Evolutionary conservation across 2,888 invertebrate species (phyloP), one percentile per base, ranked within the genome.

Genomic region (Brenthis ino): DNA sequence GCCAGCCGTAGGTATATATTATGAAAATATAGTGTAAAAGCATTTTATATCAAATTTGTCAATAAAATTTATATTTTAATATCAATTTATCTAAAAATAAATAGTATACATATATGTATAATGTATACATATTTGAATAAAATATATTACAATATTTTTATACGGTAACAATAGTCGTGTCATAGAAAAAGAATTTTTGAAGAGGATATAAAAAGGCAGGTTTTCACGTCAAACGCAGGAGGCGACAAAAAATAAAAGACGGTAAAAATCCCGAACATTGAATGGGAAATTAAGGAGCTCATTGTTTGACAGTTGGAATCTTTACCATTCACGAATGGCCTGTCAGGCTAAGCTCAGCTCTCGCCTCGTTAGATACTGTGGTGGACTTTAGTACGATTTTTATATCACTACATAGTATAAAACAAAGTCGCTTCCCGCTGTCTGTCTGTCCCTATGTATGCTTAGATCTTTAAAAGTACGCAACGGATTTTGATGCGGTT

Each of bases 151-250:
- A 48, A 16, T 47, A 50, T 53, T 20, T 51, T 13, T 53, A 3
- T 14, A 51, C 4, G 14, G 5, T 16, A 50, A 37, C 16, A 8
- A 53, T 13, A 51, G 6, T 63, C 63, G 63, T n/a, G 37, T 37
- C 12, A 24, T 63, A 43, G 43, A 63, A 63, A 63, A 24, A 20
- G 13, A 14, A n/a, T 57, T 63, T 64, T 54, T 66, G 51, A 64
- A 68, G 51, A 60, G 56, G 20, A 57, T 68, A 57, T 71, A 64
- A 69, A 72, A 69, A 67, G 58, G 65, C 69, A 77, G 77, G 75
- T 77, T 78, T 79, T 78, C 76, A 80, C 72, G 84, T 82, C 83
- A 80, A 80, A 82, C 71, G 73, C 83, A 83, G 75, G 63, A 72
- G 60, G 67, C 61, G 69, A 65, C 69, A 48, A 65, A 67, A 72